Base-by-base conservation (phyloP, 2,888 invertebrate species). In the Syrphus vitripennis region DNA sequence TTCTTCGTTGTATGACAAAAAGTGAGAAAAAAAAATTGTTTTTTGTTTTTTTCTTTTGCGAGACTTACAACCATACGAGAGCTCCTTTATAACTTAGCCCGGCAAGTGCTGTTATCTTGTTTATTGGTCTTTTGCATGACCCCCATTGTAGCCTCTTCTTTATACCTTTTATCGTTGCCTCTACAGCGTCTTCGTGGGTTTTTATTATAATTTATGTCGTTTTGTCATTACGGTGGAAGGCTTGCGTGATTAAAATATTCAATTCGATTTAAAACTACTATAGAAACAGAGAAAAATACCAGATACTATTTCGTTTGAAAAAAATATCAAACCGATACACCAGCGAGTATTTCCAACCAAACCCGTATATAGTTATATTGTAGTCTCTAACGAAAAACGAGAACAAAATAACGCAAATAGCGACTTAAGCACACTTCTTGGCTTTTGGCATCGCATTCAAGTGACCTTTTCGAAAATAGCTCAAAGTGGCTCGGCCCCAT, bases 401-500 rank as follows among this genome's bases (percentile, higher is more conserved):
- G 61, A 70, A 69, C 75, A 63, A 57, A 67, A 37, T n/a, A 67
- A 40, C 34, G 19, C n/a, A n/a, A 67, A 67, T 48, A 50, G 12
- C 50, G 24, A 67, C 16, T 78, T 57, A 9, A 78, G 55, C 61
- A 75, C 75, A 75, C 59, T 75, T 76, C 53, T 76, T 21, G 24
- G 70, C 63, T 53, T 70, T 81, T 77, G 40, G 57, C 69, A 67
- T 78, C 57, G 65, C 71, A 63, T 74, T 78, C 74, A 78, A 79
- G 78, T 83, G 83, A 83, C 83, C 83, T 83, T 83, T 79, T 74
- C 29, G 74, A 53, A 77, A 67, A 65, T 50, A 65, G 63, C 70
- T 76, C 55, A 37, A 50, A 67, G 70, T 63, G 59, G 53, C 16
- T 71, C 74, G 67, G 69, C 61, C 69, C 40, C 59, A 55, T 67